Conservation (phyloP, 2,797 vertebrate species). For the Pelodytes ibericus region DNA sequence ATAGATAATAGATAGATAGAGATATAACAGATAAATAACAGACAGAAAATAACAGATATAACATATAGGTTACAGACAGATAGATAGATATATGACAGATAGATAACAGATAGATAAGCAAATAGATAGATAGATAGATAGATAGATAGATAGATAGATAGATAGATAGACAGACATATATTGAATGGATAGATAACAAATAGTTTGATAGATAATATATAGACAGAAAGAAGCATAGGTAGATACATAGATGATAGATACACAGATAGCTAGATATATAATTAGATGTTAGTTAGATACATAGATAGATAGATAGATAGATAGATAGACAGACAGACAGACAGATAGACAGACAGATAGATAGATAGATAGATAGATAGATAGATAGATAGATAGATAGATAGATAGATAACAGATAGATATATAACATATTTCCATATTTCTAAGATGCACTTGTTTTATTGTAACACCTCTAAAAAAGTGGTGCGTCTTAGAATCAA, state of each 20-base stretch:
- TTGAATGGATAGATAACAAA: conserved; percentile 12
- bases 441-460: too few species aligned
- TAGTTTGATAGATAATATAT: neutral
- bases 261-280: neutral
- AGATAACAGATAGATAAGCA: conserved; percentile 22
- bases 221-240: neutral
- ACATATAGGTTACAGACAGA: too few species aligned
- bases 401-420: neutral
- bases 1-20: neutral
- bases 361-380: neutral
- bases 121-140: conserved; percentile 11
- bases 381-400: conserved; percentile 6
- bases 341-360: conserved; percentile 6
- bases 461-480: too few species aligned
- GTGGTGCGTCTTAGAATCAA: too few species aligned
- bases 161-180: conserved; percentile 25
- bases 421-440: too few species aligned
- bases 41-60: too few species aligned
- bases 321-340: conserved; percentile 4
- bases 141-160: conserved; percentile 10
- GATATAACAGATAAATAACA: neutral
- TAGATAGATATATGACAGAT: conserved; percentile 18
- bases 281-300: neutral
- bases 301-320: neutral
- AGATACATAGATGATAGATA: neutral